These are phyloP conservation scores for Gymnocypris eckloni DNA, from an alignment of 2,797 vertebrate genomes.

Conservation along the genomic window DNA sequence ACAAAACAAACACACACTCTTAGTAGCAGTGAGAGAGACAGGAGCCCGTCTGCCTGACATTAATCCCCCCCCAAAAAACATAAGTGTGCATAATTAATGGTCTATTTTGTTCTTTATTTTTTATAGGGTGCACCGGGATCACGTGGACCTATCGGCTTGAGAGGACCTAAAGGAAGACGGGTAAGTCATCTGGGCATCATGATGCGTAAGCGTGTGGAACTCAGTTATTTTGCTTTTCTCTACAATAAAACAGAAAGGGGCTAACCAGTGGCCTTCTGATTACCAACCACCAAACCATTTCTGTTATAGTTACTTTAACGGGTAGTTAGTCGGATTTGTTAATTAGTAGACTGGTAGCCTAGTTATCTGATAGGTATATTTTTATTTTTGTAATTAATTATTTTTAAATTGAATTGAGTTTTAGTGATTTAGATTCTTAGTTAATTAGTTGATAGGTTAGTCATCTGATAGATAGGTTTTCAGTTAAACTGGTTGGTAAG, in stretches of 20 bases:
- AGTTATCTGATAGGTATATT: not conserved
- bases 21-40: constrained; percentile 10
- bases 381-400: too few relatives aligned
- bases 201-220: constrained; percentile 1
- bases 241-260: not conserved
- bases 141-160: constrained; percentile 82
- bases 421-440: not conserved
- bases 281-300: not conserved
- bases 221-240: not conserved
- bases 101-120: constrained; percentile 57
- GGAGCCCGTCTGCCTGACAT: not conserved
- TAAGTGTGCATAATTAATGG: not conserved
- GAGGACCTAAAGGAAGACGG: constrained; percentile 90
- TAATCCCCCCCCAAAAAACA: not conserved
- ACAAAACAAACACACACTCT: constrained; percentile 76
- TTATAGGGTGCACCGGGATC: constrained; percentile 86
- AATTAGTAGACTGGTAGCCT: not conserved
- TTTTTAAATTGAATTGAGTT: not conserved
- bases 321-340: not conserved
- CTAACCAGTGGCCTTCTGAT: not conserved
- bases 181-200: constrained; percentile 75
- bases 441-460: not conserved
- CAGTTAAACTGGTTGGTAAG: not conserved
- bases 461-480: not conserved
- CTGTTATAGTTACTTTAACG: not conserved